phyloP scores from a whole-genome alignment of 2,888 invertebrate species.

The Trichopoda pennipes region DNA sequence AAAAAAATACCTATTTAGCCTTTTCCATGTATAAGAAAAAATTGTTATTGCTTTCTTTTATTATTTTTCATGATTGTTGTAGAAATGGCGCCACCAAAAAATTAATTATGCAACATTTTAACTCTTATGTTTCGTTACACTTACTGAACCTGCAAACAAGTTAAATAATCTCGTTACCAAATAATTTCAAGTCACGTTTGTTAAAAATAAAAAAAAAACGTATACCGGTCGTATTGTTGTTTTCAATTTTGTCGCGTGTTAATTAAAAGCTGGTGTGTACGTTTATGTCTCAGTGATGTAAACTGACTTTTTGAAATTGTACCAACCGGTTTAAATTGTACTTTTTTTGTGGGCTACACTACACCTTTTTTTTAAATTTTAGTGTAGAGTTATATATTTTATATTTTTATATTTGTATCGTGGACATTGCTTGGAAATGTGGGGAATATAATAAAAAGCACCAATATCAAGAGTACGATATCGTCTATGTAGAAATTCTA shows the following conservation, averaged over 20 bases:
- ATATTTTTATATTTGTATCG: too few species aligned
- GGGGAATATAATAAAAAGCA: too few species aligned
- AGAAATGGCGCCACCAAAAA: conserved; percentile 37
- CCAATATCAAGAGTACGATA: too few species aligned
- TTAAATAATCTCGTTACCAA: conserved; percentile 44
- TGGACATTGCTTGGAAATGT: too few species aligned
- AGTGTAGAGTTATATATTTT: too few species aligned
- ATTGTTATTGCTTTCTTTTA: conserved; percentile 1
- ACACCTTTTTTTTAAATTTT: too few species aligned
- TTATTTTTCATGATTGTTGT: background rate
- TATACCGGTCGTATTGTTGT: background rate
- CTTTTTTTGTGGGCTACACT: background rate
- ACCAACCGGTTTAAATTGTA: too few species aligned
- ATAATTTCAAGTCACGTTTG: conserved; percentile 61
- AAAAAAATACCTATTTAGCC: background rate
- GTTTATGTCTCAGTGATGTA: background rate
- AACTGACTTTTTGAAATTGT: background rate
- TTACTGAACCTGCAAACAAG: conserved; percentile 35
- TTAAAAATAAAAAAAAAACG: background rate
- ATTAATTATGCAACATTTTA: conserved; percentile 54
- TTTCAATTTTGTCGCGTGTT: conserved; percentile 41
- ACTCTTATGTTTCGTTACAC: conserved; percentile 34
- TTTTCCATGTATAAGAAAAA: background rate
- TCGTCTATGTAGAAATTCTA: too few species aligned
- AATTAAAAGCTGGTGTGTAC: conserved; percentile 17